Conservation (phyloP, 2,888 invertebrate genomes). For the Miltochrista miniata region DNA sequence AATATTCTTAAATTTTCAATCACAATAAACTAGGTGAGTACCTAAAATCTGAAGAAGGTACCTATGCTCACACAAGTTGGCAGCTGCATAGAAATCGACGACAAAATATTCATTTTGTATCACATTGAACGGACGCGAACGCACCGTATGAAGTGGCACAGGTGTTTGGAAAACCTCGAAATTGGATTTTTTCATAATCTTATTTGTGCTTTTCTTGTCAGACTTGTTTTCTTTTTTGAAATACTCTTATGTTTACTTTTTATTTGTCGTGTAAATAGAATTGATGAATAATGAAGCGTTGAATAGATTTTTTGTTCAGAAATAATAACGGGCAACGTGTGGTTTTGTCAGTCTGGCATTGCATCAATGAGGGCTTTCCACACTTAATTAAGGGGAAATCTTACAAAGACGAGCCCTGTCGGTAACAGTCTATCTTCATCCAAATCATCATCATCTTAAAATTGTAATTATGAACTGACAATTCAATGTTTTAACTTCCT, state of each 20-base stretch:
- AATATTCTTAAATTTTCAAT: too few relatives aligned
- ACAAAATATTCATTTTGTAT: conserved; percentile 47
- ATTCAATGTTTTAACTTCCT: too few relatives aligned
- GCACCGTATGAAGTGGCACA: conserved; percentile 32
- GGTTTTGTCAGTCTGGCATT: too few relatives aligned
- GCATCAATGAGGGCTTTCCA: too few relatives aligned
- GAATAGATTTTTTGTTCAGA: neutral
- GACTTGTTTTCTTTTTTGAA: conserved; percentile 6
- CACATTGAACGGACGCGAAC: conserved; percentile 21
- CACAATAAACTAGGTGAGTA: too few relatives aligned
- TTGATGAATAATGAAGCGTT: neutral
- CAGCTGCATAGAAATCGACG: conserved; percentile 47
- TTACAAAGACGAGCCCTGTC: too few relatives aligned
- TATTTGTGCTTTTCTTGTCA: conserved; percentile 24
- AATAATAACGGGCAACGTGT: too few relatives aligned
- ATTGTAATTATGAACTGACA: too few relatives aligned
- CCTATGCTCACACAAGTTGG: conserved; percentile 21
- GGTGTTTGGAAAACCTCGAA: conserved; percentile 38
- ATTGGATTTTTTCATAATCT: conserved; percentile 41
- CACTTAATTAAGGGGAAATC: too few relatives aligned
- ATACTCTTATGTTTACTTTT: neutral
- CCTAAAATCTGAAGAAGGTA: neutral
- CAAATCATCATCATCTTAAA: too few relatives aligned
- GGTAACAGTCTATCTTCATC: too few relatives aligned
- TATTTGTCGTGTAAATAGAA: neutral